A percentile compares a stretch with the other conserved stretches of the same genome.
These are phyloP conservation scores for Himalopsyche kuldschensis DNA, from an alignment of 2,888 invertebrate genomes.

Conservation along the genomic window DNA sequence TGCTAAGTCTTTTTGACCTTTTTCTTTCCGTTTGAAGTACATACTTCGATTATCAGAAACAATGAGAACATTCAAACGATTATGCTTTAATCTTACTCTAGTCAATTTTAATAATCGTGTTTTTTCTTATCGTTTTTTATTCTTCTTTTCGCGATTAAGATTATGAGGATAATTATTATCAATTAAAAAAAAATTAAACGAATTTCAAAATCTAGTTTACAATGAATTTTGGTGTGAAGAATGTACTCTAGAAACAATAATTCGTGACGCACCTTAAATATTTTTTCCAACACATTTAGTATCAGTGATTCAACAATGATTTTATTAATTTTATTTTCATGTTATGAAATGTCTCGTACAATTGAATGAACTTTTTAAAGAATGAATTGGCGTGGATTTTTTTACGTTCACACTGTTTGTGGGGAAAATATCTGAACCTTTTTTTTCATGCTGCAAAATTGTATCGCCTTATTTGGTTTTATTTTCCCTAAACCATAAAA, in stretches of 20 bases:
- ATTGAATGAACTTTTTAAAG: not conserved
- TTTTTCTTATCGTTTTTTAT: too few relatives aligned
- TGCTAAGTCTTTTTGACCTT: slow-evolving; percentile 1
- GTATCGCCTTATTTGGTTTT: not conserved
- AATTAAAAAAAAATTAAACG: too few relatives aligned
- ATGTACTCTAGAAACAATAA: too few relatives aligned
- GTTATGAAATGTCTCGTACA: too few relatives aligned
- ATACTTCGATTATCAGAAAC: not conserved
- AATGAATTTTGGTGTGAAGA: too few relatives aligned
- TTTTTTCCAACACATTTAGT: too few relatives aligned
- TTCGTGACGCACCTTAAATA: too few relatives aligned
- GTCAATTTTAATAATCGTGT: not conserved
- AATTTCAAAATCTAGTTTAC: too few relatives aligned
- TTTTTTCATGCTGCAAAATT: not conserved
- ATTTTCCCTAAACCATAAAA: not conserved
- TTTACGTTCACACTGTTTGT: not conserved
- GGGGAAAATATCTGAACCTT: not conserved
- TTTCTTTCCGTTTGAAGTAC: not conserved
- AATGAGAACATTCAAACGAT: not conserved
- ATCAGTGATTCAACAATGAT: too few relatives aligned
- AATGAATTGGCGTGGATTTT: not conserved
- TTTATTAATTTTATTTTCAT: too few relatives aligned
- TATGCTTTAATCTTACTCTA: not conserved
- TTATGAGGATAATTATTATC: too few relatives aligned
- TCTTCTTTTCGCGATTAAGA: too few relatives aligned